Base-by-base conservation (phyloP, 2,113 vertebrate species). In the Podocnemis expansa region DNA sequence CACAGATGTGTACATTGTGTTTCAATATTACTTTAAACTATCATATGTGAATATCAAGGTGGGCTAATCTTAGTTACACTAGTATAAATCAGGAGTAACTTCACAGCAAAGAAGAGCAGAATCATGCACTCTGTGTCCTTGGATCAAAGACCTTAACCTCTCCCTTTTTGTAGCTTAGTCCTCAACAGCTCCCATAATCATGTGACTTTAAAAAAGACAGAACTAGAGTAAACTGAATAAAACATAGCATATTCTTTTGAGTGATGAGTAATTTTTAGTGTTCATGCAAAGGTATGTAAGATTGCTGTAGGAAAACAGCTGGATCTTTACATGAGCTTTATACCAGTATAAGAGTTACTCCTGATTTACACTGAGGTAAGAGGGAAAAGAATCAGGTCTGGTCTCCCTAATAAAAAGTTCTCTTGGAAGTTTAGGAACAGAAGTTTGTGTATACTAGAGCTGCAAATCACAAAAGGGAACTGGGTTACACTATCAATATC, bases 1-100 rank as follows among this genome's bases (percentile, higher is more conserved):
- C 24, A 43, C 2, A 13, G 3, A 75, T 10, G 34, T 9, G 8
- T 0, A 38, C 54, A 58, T 38, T 34, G 45, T 43, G n/a, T 60
- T 73, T 91, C 78, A 89, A 12, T 43, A 81, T 78, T 78, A 52
- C 2, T 86, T 76, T 2, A 54, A 78, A 91, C 38, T 14, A 49
- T 21, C 84, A 25, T 10, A 13, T 41, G 38, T 80, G 11, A 92
- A 75, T 70, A 89, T 41, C 2, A 11, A 84, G 45, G 1, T 14
- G 88, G 45, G 10, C 4, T 88, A 78, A 84, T 58, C 34, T 38
- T 27, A 82, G 60, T 5, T 82, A 75, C 52, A n/a, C 1, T 27
- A 22, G 1, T 81, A 8, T 1, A 1, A 60, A 90, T 47, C 82
- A 90, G 21, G 63, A 7, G 49, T 10, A 43, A 91, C 47, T 45